phyloP scores from a whole-genome alignment of 2,797 vertebrate species.

The Masticophis lateralis region DNA sequence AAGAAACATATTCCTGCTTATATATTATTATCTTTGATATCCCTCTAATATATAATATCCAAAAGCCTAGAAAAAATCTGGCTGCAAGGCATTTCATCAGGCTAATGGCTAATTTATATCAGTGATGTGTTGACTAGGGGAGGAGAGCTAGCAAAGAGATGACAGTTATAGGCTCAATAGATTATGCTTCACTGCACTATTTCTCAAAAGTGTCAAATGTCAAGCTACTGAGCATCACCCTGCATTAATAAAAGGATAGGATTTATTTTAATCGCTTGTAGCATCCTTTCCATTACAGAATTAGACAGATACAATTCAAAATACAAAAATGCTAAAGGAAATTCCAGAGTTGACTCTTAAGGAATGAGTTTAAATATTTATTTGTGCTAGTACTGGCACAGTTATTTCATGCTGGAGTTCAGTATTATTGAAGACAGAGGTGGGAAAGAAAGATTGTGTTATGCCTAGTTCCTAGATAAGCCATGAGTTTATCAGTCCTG shows the following conservation, averaged over 20 bases:
- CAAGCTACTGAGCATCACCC: neutral
- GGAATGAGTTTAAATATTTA: neutral
- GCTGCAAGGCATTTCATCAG: neutral
- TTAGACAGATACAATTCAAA: neutral
- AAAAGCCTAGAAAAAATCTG: neutral
- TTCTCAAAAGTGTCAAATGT: neutral
- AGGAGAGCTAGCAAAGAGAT: neutral
- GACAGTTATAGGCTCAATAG: too few species aligned
- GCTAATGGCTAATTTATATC: neutral
- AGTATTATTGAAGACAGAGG: neutral
- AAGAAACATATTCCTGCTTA: neutral
- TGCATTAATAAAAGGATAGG: neutral
- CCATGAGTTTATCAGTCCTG: neutral
- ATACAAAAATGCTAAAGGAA: neutral
- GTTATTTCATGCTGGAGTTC: neutral
- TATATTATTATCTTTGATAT: neutral
- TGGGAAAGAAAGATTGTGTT: neutral
- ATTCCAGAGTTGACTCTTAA: neutral
- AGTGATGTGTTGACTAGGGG: neutral
- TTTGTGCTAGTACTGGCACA: neutral
- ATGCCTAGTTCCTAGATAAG: neutral
- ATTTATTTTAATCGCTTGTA: neutral
- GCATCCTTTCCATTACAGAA: neutral
- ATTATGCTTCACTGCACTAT: too few species aligned
- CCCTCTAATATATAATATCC: neutral